phyloP scores from a whole-genome alignment of 1,140 invertebrate species.

The Drosophila pachea region DNA sequence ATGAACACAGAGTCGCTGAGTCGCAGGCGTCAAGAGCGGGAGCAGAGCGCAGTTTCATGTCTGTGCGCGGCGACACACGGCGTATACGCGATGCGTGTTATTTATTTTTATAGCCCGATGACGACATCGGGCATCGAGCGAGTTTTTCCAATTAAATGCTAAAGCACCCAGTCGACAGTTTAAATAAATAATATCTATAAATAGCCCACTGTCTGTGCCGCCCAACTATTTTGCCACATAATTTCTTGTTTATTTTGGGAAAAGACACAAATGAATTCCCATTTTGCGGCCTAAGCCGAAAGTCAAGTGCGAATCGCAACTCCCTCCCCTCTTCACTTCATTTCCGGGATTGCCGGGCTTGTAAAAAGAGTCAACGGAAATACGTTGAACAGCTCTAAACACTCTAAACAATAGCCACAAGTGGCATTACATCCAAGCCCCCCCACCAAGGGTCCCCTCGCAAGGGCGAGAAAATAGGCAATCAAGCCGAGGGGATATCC shows the following conservation, averaged over 20 bases:
- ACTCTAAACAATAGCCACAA: conserved; percentile 64
- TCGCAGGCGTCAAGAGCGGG: conserved; percentile 39
- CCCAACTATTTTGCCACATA: conserved; percentile 43
- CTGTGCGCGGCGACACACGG: conserved; percentile 17
- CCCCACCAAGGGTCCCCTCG: not conserved
- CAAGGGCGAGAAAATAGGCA: not conserved
- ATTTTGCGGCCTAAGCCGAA: conserved; percentile 30
- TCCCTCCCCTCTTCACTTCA: conserved; percentile 48
- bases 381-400: conserved; percentile 15
- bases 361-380: conserved; percentile 42
- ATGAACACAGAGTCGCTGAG: not conserved
- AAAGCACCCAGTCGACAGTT: conserved; percentile 33
- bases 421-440: conserved; percentile 18
- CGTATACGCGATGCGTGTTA: conserved; percentile 37
- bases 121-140: conserved; percentile 67
- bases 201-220: conserved; percentile 23
- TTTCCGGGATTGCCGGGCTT: conserved; percentile 62
- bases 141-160: conserved; percentile 73
- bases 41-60: conserved; percentile 10
- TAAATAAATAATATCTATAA: conserved; percentile 65
- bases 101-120: conserved; percentile 69
- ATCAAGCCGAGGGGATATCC: conserved; percentile 1
- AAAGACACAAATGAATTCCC: not conserved
- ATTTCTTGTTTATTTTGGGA: conserved; percentile 23
- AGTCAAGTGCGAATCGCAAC: conserved; percentile 31